A percentile compares a stretch with the other conserved stretches of the same genome.
phyloP scores from a whole-genome alignment of 2,113 vertebrate genomes.

The Oryzias curvinotus region DNA sequence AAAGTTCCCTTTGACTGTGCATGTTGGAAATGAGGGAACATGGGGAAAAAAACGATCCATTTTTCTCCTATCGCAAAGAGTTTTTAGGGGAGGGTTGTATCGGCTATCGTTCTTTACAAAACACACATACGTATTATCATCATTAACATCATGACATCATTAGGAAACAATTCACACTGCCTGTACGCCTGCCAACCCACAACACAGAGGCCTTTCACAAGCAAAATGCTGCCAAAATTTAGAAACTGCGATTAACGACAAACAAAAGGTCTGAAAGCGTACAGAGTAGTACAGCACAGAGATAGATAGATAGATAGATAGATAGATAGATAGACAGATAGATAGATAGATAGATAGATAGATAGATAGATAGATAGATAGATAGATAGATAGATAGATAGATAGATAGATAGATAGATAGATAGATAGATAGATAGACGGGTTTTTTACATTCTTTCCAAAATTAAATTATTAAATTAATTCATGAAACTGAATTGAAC shows the following conservation, averaged over 20 bases:
- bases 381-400: conserved; percentile 53
- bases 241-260: conserved; percentile 55
- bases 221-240: conserved; percentile 59
- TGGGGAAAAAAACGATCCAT: conserved; percentile 50
- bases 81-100: conserved; percentile 47
- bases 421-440: conserved; percentile 64
- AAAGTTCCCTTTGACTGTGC: conserved; percentile 43
- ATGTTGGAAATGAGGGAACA: conserved; percentile 37
- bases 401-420: conserved; percentile 55
- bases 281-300: not conserved
- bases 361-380: conserved; percentile 43
- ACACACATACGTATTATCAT: conserved; percentile 67
- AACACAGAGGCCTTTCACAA: conserved; percentile 71
- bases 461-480: conserved; percentile 68
- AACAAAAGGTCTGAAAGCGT: conserved; percentile 45
- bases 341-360: conserved; percentile 39
- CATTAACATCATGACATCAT: conserved; percentile 58
- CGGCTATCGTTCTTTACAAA: conserved; percentile 63
- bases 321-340: conserved; percentile 8
- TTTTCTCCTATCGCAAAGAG: conserved; percentile 29
- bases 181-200: conserved; percentile 68
- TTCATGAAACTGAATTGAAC: conserved; percentile 65
- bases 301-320: conserved; percentile 2
- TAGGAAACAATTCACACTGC: conserved; percentile 62
- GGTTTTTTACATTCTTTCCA: conserved; percentile 50